phyloP scores from a whole-genome alignment of 2,888 invertebrate genomes.

The Drosophila flavopinicola region DNA sequence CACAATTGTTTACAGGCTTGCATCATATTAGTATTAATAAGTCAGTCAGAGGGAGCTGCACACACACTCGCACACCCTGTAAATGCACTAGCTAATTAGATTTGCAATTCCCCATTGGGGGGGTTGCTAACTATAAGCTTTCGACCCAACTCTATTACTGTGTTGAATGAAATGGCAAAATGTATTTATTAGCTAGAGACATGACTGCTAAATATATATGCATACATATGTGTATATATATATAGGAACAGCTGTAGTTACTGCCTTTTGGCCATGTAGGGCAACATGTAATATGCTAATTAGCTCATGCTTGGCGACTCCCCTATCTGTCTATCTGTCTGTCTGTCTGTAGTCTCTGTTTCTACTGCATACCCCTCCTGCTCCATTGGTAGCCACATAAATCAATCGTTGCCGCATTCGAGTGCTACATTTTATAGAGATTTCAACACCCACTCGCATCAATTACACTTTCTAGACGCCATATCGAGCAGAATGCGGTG shows the following conservation, averaged over 20 bases:
- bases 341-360: constrained; percentile 8
- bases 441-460: constrained; percentile 61
- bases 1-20: constrained; percentile 65
- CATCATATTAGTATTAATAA: constrained; percentile 72
- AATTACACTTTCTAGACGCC: constrained; percentile 49
- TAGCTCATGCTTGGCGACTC: constrained; percentile 53
- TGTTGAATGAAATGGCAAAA: constrained; percentile 44
- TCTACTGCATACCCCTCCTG: too few relatives aligned
- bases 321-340: constrained; percentile 5
- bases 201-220: too few relatives aligned
- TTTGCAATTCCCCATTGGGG: constrained; percentile 53
- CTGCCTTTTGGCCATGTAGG: constrained; percentile 69
- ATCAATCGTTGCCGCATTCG: constrained; percentile 54
- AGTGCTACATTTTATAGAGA: constrained; percentile 46
- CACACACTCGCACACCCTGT: not conserved
- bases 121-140: too few relatives aligned
- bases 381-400: constrained; percentile 26
- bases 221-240: constrained; percentile 16
- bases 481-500: constrained; percentile 22
- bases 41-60: constrained; percentile 7
- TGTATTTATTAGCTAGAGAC: constrained; percentile 59
- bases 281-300: constrained; percentile 74
- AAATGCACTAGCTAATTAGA: constrained; percentile 63
- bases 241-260: constrained; percentile 48
- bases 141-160: constrained; percentile 4